Percentiles rank a stretch among this genome's conserved stretches.
These are phyloP conservation scores for Noturus placidus DNA, from an alignment of 2,113 vertebrate species.

Conservation along the genomic window DNA sequence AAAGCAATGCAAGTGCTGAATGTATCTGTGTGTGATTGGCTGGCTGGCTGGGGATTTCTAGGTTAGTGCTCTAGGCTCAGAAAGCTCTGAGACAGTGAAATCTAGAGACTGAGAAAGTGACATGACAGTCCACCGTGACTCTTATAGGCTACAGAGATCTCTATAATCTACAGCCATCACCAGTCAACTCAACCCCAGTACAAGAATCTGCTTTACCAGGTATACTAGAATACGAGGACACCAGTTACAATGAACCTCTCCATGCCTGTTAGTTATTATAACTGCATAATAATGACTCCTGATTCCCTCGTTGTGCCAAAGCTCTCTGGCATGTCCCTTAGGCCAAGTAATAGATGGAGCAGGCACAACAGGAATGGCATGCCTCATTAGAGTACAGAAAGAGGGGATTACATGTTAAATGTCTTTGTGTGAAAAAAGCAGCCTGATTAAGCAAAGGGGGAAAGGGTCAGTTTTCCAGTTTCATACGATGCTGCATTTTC, in stretches of 20 bases:
- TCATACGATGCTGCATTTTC: slow-evolving; percentile 24
- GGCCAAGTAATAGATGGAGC: slow-evolving; percentile 17
- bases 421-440: slow-evolving; percentile 15
- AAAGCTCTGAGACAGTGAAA: slow-evolving; percentile 22
- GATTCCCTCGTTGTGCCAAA: not conserved
- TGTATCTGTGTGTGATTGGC: slow-evolving; percentile 47
- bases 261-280: not conserved
- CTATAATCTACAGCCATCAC: not conserved
- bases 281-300: not conserved
- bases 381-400: slow-evolving; percentile 26
- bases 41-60: slow-evolving; percentile 56
- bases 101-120: slow-evolving; percentile 20
- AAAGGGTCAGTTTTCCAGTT: slow-evolving; percentile 28
- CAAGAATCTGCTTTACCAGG: too few species aligned
- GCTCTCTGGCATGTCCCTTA: slow-evolving; percentile 19
- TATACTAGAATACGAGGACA: not conserved
- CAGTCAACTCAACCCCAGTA: not conserved
- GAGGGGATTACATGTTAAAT: slow-evolving; percentile 44
- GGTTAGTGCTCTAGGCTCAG: slow-evolving; percentile 53
- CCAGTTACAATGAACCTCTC: not conserved
- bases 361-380: slow-evolving; percentile 10
- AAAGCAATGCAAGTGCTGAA: slow-evolving; percentile 35
- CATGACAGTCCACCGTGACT: not conserved
- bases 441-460: slow-evolving; percentile 21
- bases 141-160: slow-evolving; percentile 6